These are phyloP conservation scores for Zaprionus ghesquierei DNA, from an alignment of 1,140 invertebrate genomes.

Conservation along the genomic window DNA sequence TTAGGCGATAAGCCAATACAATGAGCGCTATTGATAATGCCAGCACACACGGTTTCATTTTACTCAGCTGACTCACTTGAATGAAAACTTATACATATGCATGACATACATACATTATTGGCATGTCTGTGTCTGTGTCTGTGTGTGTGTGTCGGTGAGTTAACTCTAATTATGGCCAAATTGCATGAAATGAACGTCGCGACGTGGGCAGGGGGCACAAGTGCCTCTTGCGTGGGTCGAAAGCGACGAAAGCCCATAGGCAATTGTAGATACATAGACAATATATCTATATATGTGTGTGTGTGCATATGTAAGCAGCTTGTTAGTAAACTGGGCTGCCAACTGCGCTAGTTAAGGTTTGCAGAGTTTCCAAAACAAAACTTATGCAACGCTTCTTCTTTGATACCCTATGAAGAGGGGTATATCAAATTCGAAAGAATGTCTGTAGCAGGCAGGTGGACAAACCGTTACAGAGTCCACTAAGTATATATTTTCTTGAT, in stretches of 20 bases:
- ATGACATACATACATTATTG: background rate
- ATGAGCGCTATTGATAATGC: conserved; percentile 37
- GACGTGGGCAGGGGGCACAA: background rate
- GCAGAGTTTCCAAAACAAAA: background rate
- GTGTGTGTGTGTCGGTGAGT: background rate
- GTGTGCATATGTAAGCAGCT: background rate
- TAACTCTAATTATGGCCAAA: conserved; percentile 10
- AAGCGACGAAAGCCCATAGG: background rate
- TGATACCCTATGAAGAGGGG: no score
- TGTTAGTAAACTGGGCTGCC: no score
- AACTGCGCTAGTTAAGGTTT: no score
- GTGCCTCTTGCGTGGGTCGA: background rate
- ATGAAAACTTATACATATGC: conserved; percentile 9
- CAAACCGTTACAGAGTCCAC: no score
- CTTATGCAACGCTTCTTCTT: no score
- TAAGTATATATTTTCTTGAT: no score
- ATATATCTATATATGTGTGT: background rate
- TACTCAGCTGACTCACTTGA: conserved; percentile 29
- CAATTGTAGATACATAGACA: background rate
- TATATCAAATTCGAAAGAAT: no score
- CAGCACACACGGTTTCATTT: background rate
- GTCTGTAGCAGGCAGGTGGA: no score
- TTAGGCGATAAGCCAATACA: conserved; percentile 30
- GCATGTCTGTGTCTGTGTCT: background rate
- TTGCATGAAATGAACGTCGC: conserved; percentile 10